phyloP scores from a whole-genome alignment of 2,113 vertebrate genomes.

The Natator depressus region DNA sequence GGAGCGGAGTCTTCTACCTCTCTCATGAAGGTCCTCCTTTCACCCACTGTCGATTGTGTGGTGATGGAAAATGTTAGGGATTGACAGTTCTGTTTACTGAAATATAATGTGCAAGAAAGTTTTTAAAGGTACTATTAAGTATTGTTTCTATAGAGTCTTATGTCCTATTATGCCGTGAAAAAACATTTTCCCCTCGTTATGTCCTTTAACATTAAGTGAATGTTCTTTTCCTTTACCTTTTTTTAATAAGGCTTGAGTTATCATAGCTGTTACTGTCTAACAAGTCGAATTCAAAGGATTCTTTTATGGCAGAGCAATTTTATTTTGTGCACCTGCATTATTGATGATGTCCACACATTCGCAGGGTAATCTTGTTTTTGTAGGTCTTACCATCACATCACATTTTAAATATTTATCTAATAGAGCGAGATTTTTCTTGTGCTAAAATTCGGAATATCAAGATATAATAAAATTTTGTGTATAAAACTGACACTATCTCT shows the following conservation, averaged over 20 bases:
- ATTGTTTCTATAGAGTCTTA: background rate
- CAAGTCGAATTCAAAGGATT: background rate
- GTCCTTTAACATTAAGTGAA: background rate
- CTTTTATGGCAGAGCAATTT: background rate
- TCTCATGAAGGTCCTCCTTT: background rate
- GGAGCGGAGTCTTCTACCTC: background rate
- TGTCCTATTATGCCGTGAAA: background rate
- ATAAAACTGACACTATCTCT: background rate
- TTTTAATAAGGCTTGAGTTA: background rate
- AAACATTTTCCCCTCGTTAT: background rate
- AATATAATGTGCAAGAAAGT: background rate
- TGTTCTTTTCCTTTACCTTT: background rate
- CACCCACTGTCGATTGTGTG: rapidly evolving
- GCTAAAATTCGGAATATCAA: background rate
- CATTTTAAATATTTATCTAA: background rate
- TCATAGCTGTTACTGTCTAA: background rate
- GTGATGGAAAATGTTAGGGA: background rate
- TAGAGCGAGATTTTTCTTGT: background rate
- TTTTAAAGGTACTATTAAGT: background rate
- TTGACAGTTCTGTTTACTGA: background rate
- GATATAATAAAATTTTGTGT: background rate
- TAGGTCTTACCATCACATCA: background rate
- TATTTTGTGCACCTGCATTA: background rate
- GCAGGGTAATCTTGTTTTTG: background rate
- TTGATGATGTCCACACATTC: background rate